A percentile compares a stretch with the other conserved stretches of the same genome.
These are phyloP conservation scores for Lithobates sylvaticus DNA, from an alignment of 2,797 vertebrate genomes.

Conservation along the genomic window DNA sequence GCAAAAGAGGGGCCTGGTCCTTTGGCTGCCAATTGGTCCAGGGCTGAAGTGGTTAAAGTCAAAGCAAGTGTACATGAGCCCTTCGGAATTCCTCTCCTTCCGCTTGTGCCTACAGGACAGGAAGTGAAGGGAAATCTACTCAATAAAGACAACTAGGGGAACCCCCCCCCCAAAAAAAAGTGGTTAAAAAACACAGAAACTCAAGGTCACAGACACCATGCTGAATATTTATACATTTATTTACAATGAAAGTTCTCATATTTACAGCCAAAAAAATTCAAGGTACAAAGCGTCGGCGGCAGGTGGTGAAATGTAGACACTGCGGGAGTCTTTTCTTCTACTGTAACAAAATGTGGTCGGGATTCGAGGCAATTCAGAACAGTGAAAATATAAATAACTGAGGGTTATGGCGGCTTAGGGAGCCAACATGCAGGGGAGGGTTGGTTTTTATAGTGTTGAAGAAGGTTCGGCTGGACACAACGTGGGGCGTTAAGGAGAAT, in stretches of 20 bases:
- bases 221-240: slow-evolving; percentile 69
- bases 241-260: slow-evolving; percentile 77
- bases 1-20: too few species aligned
- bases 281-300: slow-evolving; percentile 6
- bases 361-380: neutral
- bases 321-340: neutral
- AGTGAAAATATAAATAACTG: neutral
- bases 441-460: neutral
- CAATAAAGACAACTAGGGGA: too few species aligned
- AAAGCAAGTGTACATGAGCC: too few species aligned
- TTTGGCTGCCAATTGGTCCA: too few species aligned
- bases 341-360: neutral
- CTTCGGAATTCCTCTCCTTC: too few species aligned
- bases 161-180: too few species aligned
- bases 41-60: too few species aligned
- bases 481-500: too few species aligned
- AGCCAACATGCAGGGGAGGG: neutral
- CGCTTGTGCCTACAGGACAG: too few species aligned
- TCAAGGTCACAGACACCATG: neutral
- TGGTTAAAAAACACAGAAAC: too few species aligned
- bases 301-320: neutral
- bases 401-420: neutral
- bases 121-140: too few species aligned
- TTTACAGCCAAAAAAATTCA: slow-evolving; percentile 72
- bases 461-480: neutral